Base-by-base conservation (phyloP, 2,888 invertebrate species). In the Melanargia galathea region DNA sequence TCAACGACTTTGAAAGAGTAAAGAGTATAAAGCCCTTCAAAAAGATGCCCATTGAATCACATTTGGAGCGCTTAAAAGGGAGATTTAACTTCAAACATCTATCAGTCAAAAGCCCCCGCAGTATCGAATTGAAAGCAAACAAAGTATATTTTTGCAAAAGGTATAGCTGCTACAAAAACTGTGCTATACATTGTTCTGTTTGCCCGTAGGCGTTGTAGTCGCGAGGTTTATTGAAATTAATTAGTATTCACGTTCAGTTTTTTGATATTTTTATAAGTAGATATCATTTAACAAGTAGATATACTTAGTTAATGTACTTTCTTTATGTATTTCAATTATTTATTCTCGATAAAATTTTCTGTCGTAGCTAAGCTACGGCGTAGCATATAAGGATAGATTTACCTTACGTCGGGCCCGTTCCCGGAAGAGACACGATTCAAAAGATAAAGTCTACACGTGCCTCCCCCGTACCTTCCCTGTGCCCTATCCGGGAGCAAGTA, bases 81-180 rank as follows among this genome's bases (percentile, higher is more conserved):
- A 87, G 88, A 88, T 87, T 89, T 89, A 86, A 84, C 88, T 88
- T 87, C 84, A 86, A 89, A 88, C 86, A 81, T 83, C 78, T 83
- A 84, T 83, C 80, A 78, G 77, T 75, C 66, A 77, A 75, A 80
- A 80, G 76, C 83, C 83, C 83, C 82, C 77, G 73, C 72, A 71
- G 72, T 70, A 71, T 66, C 75, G 86, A 89, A 90, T 90, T 83
- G 83, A 90, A 90, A 86, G 82, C 84, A 89, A 90, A 90, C 88
- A 90, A 81, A 79, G 77, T 73, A 71, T 87, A 83, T 85, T 87
- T 85, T 84, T 83, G 74, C 80, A 85, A 86, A 85, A 84, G 80
- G 83, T 83, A 82, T 60, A 59, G 79, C 80, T 81, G 76, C 73
- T 77, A 73, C 75, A 84, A 84, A 86, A 86, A 86, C 80, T 80